Percentiles rank a stretch among this genome's conserved stretches.
These are phyloP conservation scores for Frankliniella intonsa DNA, from an alignment of 2,888 invertebrate genomes.

Conservation along the genomic window DNA sequence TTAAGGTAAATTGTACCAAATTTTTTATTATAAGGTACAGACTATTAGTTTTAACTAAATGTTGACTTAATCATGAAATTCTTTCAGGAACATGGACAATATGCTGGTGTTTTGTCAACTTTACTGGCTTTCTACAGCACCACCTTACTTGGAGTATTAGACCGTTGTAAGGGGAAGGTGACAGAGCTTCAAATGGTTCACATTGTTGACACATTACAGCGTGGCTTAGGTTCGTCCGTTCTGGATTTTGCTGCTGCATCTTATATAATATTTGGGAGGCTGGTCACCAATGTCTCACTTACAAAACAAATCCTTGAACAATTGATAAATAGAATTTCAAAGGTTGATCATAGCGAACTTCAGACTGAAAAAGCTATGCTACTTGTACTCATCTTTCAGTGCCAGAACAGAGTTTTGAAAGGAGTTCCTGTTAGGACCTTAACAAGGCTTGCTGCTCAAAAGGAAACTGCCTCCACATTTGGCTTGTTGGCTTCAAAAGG, in stretches of 20 bases:
- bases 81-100: conserved; percentile 50
- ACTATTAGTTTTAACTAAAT: not conserved
- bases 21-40: not conserved
- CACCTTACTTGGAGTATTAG: conserved; percentile 65
- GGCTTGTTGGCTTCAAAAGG: conserved; percentile 48
- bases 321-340: conserved; percentile 57
- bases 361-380: conserved; percentile 61
- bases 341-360: conserved; percentile 51
- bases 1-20: conserved; percentile 47
- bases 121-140: conserved; percentile 78
- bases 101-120: conserved; percentile 53
- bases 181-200: conserved; percentile 63
- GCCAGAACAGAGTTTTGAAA: conserved; percentile 51
- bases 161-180: conserved; percentile 50
- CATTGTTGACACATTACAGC: conserved; percentile 65
- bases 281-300: conserved; percentile 61
- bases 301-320: conserved; percentile 54
- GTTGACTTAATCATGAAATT: not conserved
- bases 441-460: conserved; percentile 49
- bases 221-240: conserved; percentile 63
- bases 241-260: conserved; percentile 68
- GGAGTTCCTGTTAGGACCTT: conserved; percentile 44
- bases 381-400: conserved; percentile 65
- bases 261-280: conserved; percentile 67
- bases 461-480: conserved; percentile 51